phyloP scores from a whole-genome alignment of 2,113 vertebrate genomes.

The Rhinoderma darwinii region DNA sequence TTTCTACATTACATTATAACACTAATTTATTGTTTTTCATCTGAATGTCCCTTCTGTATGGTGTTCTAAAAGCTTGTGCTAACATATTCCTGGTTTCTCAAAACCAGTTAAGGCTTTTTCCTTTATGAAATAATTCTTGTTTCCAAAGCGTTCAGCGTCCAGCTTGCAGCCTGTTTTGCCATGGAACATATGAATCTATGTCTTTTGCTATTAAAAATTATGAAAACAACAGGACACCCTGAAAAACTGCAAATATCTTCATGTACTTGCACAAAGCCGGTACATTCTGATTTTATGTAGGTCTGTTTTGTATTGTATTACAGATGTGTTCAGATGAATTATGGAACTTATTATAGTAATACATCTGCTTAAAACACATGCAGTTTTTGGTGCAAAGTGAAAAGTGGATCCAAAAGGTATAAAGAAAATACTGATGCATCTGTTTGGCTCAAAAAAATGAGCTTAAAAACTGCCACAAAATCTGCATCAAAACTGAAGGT shows the following conservation, averaged over 20 bases:
- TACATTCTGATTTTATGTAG: background rate
- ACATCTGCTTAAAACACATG: background rate
- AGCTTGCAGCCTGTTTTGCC: background rate
- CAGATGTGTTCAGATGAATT: background rate
- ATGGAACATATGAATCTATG: background rate
- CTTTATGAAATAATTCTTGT: background rate
- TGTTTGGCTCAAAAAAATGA: no score
- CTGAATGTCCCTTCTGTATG: conserved; percentile 2
- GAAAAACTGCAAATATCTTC: background rate
- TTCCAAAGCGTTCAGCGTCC: background rate
- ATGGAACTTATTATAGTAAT: background rate
- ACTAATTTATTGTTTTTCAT: conserved; percentile 16
- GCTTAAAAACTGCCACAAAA: no score
- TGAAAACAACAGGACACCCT: background rate
- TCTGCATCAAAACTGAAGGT: no score
- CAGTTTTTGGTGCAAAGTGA: no score
- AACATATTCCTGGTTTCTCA: background rate
- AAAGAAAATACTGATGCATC: no score
- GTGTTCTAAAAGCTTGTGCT: background rate
- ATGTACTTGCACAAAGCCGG: background rate
- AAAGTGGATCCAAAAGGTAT: no score
- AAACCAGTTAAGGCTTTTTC: background rate
- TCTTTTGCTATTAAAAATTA: background rate
- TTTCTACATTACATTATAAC: conserved; percentile 24
- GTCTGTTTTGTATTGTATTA: background rate